These are phyloP conservation scores for Diplodus puntazzo DNA, from an alignment of 2,797 vertebrate species.

Conservation along the genomic window DNA sequence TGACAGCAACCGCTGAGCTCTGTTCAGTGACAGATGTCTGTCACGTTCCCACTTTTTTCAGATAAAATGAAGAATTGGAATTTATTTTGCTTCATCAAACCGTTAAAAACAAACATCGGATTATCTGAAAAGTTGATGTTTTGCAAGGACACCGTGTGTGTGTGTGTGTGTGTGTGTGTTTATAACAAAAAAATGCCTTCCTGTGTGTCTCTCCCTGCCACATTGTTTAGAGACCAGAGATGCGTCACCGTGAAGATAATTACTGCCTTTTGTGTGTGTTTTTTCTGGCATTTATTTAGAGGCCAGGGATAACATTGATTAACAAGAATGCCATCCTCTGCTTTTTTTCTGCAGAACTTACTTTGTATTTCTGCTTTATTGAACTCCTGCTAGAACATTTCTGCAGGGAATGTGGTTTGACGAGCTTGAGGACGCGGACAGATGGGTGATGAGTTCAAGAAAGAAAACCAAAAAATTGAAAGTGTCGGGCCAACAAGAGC, in stretches of 20 bases:
- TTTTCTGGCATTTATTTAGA: constrained; percentile 36
- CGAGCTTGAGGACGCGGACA: constrained; percentile 2
- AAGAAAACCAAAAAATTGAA: background rate
- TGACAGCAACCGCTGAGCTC: background rate
- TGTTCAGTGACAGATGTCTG: no score
- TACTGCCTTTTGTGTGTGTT: constrained; percentile 30
- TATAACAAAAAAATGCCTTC: background rate
- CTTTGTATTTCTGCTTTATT: constrained; percentile 23
- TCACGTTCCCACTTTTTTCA: no score
- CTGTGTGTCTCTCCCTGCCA: constrained; percentile 3
- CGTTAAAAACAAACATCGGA: background rate
- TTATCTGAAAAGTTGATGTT: background rate
- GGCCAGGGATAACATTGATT: constrained; percentile 5
- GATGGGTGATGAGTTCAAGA: constrained; percentile 23
- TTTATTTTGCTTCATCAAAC: background rate
- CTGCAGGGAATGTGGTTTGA: constrained; percentile 9
- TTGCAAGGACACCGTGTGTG: background rate
- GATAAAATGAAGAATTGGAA: background rate
- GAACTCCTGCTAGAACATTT: constrained; percentile 8
- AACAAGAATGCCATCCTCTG: constrained; percentile 25
- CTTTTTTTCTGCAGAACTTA: constrained; percentile 25
- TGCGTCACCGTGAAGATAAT: constrained; percentile 21
- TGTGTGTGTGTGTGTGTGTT: background rate
- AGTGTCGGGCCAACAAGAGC: background rate
- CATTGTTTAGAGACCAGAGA: background rate